These are phyloP conservation scores for Drosophila borealis DNA, from an alignment of 2,888 invertebrate genomes.

Conservation along the genomic window DNA sequence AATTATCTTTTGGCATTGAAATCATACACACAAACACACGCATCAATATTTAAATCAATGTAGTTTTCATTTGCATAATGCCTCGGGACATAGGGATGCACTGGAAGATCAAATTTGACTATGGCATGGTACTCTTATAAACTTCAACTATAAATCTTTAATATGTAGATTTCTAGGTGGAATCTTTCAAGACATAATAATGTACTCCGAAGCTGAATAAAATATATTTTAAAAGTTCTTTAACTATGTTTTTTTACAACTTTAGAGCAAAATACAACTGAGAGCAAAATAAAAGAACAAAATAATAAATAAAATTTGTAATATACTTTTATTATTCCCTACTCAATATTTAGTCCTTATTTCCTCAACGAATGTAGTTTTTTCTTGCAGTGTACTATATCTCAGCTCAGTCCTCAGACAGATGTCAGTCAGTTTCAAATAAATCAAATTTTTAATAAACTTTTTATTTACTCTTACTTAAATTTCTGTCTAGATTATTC, in stretches of 20 bases:
- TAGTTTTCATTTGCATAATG: constrained; percentile 66
- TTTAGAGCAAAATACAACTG: too few relatives aligned
- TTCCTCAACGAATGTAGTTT: too few relatives aligned
- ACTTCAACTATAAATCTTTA: neutral
- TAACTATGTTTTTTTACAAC: too few relatives aligned
- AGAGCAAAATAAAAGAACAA: too few relatives aligned
- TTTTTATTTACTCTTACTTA: too few relatives aligned
- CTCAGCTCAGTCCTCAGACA: constrained; percentile 15
- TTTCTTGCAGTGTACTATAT: neutral
- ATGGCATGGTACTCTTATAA: neutral
- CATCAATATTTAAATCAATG: constrained; percentile 59
- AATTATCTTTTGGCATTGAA: constrained; percentile 76
- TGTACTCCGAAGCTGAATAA: too few relatives aligned
- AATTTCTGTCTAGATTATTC: too few relatives aligned
- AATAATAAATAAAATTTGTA: too few relatives aligned
- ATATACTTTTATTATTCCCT: too few relatives aligned
- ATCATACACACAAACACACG: constrained; percentile 37
- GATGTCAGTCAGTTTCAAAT: constrained; percentile 45
- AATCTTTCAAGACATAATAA: neutral
- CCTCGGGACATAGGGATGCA: constrained; percentile 18
- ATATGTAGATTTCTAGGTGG: neutral
- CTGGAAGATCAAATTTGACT: constrained; percentile 14
- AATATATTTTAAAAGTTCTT: too few relatives aligned
- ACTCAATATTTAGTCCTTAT: neutral
- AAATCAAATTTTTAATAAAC: too few relatives aligned